Percentiles rank a stretch among this genome's conserved stretches.
phyloP scores from a whole-genome alignment of 2,113 vertebrate species.

The Nyctibius bracteatus region DNA sequence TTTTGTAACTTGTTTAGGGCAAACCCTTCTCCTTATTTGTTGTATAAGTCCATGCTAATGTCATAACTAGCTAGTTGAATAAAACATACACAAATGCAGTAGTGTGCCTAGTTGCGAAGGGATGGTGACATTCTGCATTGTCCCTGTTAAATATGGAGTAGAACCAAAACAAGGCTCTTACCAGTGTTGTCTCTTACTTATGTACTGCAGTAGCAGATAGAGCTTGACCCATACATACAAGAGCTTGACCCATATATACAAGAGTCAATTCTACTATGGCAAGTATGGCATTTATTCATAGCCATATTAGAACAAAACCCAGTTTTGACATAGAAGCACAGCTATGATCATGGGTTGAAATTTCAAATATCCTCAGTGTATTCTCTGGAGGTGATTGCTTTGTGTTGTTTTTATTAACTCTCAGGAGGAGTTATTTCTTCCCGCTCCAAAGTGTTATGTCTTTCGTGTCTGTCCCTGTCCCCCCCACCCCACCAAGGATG shows the following conservation, averaged over 20 bases:
- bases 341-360: not conserved
- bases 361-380: not conserved
- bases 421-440: not conserved
- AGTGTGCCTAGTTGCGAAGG: not conserved
- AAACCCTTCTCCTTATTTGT: not conserved
- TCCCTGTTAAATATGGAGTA: rapidly evolving
- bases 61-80: not conserved
- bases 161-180: not conserved
- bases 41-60: not conserved
- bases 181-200: not conserved
- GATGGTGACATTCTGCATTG: not conserved
- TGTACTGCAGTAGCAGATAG: not conserved
- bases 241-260: not conserved
- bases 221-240: not conserved
- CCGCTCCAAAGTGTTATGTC: not conserved
- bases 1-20: not conserved
- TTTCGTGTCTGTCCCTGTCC: not conserved
- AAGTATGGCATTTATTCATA: not conserved
- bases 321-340: not conserved
- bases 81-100: not conserved
- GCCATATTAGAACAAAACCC: not conserved
- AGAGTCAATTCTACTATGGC: not conserved
- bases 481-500: not conserved
- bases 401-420: not conserved
- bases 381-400: not conserved